phyloP scores from a whole-genome alignment of 2,888 invertebrate genomes.

The Xestia c-nigrum region DNA sequence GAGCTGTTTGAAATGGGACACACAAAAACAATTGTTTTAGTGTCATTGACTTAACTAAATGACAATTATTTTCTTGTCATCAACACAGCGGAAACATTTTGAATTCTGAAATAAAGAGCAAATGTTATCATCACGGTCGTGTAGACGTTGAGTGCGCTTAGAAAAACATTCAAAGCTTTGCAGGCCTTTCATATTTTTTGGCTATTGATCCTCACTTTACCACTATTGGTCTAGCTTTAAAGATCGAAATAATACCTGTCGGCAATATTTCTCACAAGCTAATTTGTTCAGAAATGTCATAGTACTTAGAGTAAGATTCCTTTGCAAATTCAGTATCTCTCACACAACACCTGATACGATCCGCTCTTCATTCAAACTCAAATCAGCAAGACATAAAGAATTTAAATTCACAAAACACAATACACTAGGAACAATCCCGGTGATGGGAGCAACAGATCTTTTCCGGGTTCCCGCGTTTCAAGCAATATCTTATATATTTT shows the following conservation, averaged over 20 bases:
- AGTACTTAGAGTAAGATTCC: not conserved
- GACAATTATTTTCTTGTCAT: not conserved
- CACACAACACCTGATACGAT: slow-evolving; percentile 38
- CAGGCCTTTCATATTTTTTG: not conserved
- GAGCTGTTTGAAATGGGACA: slow-evolving; percentile 12
- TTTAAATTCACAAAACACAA: slow-evolving; percentile 67
- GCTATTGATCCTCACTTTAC: not conserved
- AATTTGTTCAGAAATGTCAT: not conserved
- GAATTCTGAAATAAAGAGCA: not conserved
- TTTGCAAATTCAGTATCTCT: slow-evolving; percentile 13
- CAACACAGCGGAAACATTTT: not conserved
- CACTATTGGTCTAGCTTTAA: not conserved
- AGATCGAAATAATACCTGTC: not conserved
- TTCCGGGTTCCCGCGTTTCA: slow-evolving; percentile 65
- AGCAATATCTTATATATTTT: slow-evolving; percentile 73
- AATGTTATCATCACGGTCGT: not conserved
- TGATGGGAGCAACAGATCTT: slow-evolving; percentile 72
- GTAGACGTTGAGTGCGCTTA: not conserved
- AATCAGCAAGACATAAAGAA: slow-evolving; percentile 59
- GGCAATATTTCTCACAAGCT: not conserved
- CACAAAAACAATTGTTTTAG: slow-evolving; percentile 2
- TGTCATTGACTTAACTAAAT: not conserved
- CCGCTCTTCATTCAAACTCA: slow-evolving; percentile 43
- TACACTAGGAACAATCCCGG: slow-evolving; percentile 68
- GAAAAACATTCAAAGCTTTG: not conserved